Evolutionary conservation across 2,797 vertebrate genomes (phyloP), one percentile per base, ranked within the genome.

Genomic region (Myoxocephalus aenaeus): DNA sequence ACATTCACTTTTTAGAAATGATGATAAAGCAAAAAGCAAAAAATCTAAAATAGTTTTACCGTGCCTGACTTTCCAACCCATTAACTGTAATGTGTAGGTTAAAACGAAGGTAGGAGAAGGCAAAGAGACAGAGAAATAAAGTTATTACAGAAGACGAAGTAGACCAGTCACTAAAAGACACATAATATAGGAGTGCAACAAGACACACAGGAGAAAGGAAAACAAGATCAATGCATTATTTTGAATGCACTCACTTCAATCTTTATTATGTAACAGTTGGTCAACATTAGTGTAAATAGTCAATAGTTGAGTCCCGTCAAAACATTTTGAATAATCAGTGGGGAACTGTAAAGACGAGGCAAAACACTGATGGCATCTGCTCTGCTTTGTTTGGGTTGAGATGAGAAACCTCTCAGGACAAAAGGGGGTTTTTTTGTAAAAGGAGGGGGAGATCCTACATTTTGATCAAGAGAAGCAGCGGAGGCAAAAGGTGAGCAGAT

Each of bases 201-300:
- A 69, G 38, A 51, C n/a, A 51, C 44, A 18, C 18, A 32, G 2
- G 7, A 58, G 29, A 56, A 70, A 77, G 69, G 15, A 48, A 18
- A 78, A 73, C 77, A 76, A 11, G 42, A 84, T 68, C 53, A 75
- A 79, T 64, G 25, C 63, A 72, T 50, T 72, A 48, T 82, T 83
- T 84, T 83, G 70, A 57, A 90, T 94, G 94, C 92, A 90, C 75
- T 93, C 86, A 92, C 89, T 75, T 92, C 87, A 92, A 92, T 93
- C 92, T 96, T 96, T 95, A 95, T 96, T 95, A 89, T 85, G 78
- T 71, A 87, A 87, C 73, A 83, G 61, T 75, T 82, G 82, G 64
- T 82, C 81, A 89, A 86, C 86, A 90, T 90, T 80, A 80, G 66
- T 82, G 72, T 77, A 54, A 85, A 87, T 75, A 50, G 66, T 83